Base-by-base conservation (phyloP, 2,888 invertebrate species). In the Zhengitettix transpicula region DNA sequence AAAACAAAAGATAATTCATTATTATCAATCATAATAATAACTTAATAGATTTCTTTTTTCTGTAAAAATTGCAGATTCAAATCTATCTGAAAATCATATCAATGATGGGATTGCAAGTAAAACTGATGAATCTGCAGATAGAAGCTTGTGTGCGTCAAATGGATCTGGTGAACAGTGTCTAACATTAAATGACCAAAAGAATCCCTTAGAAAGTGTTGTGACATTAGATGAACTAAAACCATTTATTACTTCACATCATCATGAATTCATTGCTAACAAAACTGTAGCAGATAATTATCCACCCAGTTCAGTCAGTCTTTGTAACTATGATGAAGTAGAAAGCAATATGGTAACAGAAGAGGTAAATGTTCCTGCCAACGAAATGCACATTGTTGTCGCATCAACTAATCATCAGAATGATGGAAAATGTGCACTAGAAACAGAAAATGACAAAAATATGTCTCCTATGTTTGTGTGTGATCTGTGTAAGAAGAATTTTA, bases 401-500 rank as follows among this genome's bases (percentile, higher is more conserved):
- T 60, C 58, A 12, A 44, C 56, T n/a, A 52, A 42, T 28, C 16
- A n/a, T 17, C 40, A 42, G 12, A n/a, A 17, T 5, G 16, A 14
- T 15, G 14, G 15, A 16, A 16, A 56, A 1, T 40, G 12, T 14
- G 52, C 40, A 42, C 28, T 17, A 15, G 40, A 56, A 15, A 42
- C 41, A 40, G 14, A 8, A 42, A 44, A 57, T 11, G 8, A 9
- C 28, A 28, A 28, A 5, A 28, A 28, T 28, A 28, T 28, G 28
- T 28, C 28, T 28, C 28, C 28, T 28, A 7, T 28, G 28, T 61
- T 59, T 47, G 56, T 59, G 15, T 63, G 63, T 56, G 59, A 63
- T 28, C 52, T 58, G 9, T 63, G 63, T 52, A 56, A 62, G n/a
- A 62, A 61, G 17, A 59, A 58, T 3, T 61, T 61, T 54, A 44